Evolutionary conservation across 2,113 vertebrate genomes (phyloP), one percentile per base, ranked within the genome.

Genomic region (Uropsilus gracilis): DNA sequence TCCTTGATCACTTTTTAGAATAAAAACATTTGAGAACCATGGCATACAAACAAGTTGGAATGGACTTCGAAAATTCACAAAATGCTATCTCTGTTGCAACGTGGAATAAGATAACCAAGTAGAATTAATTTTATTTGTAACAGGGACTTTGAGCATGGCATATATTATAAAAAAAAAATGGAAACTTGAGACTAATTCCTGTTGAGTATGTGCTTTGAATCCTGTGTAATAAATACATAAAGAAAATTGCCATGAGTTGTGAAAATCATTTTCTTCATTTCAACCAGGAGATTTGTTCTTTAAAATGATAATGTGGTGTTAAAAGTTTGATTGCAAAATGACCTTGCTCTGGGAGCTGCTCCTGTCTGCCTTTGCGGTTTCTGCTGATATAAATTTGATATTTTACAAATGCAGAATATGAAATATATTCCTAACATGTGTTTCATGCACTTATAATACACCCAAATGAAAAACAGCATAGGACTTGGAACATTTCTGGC

Each of bases 351-450:
- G 8, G 84, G 97, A 77, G 94, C 96, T 90, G 97, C 95, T 98
- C 95, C 97, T 95, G 98, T 95, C 97, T 92, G 96, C 97, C 90
- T 96, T 93, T 98, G 98, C 72, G 98, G 98, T 98, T 98, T 98
- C 97, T 97, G 82, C 97, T 97, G 98, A 95, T 98, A 98, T 98
- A 98, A 98, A 98, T 98, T 97, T 98, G 98, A 98, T 98, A 98
- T 98, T 98, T 98, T 98, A 98, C 98, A 98, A 98, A 98, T 98
- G 98, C 97, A 98, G 94, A 98, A 92, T 98, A 98, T 98, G 98
- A 98, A 98, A 97, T 98, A 98, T 97, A 98, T 98, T 98, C 98
- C 98, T 96, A 98, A 98, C 98, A 98, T 98, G 98, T 98, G 98
- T 98, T 98, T 97, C 96, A 97, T 98, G 97, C 97, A 89, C 98